A percentile compares a stretch with the other conserved stretches of the same genome.
These are phyloP conservation scores for Eilema sororculum DNA, from an alignment of 2,888 invertebrate genomes.

Conservation along the genomic window DNA sequence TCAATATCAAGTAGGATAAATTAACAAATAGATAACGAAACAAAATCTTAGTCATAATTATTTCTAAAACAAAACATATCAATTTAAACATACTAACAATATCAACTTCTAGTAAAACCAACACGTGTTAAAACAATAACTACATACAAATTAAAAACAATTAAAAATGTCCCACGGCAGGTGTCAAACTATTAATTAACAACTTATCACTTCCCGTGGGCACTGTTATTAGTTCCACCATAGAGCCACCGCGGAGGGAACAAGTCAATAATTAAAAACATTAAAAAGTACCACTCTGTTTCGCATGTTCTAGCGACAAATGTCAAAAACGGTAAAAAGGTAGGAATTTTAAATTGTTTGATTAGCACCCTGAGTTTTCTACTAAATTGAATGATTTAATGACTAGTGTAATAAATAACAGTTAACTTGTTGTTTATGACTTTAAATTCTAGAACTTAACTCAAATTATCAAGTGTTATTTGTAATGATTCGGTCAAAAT, in stretches of 20 bases:
- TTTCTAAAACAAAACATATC: background rate
- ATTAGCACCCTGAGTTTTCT: background rate
- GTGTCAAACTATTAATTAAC: constrained; percentile 80
- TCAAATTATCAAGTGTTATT: too few relatives aligned
- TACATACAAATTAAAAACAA: constrained; percentile 30
- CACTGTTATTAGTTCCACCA: constrained; percentile 47
- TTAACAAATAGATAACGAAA: too few relatives aligned
- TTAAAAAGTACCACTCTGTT: constrained; percentile 31
- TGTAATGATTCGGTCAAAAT: too few relatives aligned
- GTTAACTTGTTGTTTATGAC: too few relatives aligned
- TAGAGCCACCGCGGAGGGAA: constrained; percentile 51
- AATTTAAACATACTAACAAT: background rate
- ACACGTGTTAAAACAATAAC: constrained; percentile 45
- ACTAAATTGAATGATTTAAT: background rate
- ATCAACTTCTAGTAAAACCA: constrained; percentile 14
- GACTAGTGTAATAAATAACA: background rate
- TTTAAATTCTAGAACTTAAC: background rate
- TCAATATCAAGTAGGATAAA: too few relatives aligned
- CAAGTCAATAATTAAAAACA: constrained; percentile 44
- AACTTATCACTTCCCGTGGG: constrained; percentile 77
- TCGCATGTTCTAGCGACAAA: constrained; percentile 24
- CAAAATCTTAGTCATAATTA: background rate
- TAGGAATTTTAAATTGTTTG: constrained; percentile 3
- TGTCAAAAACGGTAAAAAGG: constrained; percentile 14
- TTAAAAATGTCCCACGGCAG: constrained; percentile 56